phyloP scores from a whole-genome alignment of 2,797 vertebrate genomes.

The Lophotriccus pileatus region DNA sequence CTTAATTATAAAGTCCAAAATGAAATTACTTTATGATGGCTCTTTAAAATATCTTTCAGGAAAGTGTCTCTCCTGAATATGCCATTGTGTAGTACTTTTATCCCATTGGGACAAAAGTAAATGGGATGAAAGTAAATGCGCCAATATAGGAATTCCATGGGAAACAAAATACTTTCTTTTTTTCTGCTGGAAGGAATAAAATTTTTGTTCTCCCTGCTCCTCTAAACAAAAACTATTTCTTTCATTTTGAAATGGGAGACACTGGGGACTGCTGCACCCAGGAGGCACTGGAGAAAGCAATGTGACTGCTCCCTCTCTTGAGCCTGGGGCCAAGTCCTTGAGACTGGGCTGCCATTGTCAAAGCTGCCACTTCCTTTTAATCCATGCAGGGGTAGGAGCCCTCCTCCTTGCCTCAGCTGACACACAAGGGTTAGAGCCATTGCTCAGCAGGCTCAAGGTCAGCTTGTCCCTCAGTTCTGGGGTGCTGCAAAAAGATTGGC shows the following conservation, averaged over 20 bases:
- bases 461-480: neutral
- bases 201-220: neutral
- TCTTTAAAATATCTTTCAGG: neutral
- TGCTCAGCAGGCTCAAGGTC: neutral
- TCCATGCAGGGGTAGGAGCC: neutral
- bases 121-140: neutral
- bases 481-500: neutral
- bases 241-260: neutral
- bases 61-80: neutral
- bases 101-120: neutral
- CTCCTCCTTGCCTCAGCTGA: neutral
- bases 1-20: neutral
- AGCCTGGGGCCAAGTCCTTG: neutral
- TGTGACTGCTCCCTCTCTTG: rapidly evolving
- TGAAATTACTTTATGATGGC: neutral
- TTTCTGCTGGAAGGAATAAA: neutral
- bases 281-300: neutral
- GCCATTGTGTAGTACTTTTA: neutral
- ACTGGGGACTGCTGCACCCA: neutral
- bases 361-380: neutral
- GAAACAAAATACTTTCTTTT: neutral
- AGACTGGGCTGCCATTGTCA: neutral
- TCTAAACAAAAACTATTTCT: neutral
- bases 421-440: rapidly evolving
- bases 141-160: rapidly evolving